Conservation (phyloP, 2,888 invertebrate genomes). For the Phania funesta region DNA sequence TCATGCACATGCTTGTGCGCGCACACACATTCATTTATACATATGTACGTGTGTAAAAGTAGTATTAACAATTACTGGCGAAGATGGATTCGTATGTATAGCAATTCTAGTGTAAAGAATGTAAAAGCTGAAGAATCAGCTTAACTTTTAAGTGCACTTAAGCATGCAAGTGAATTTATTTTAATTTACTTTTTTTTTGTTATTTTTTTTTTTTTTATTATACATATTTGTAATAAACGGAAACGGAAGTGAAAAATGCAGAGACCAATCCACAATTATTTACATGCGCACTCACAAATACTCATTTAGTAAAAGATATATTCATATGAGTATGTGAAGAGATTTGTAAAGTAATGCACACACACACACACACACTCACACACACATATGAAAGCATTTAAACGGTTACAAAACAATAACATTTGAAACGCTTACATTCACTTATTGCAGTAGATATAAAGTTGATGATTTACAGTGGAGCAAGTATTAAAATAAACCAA, state of each 20-base stretch:
- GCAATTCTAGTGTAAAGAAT: constrained; percentile 24
- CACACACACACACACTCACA: background rate
- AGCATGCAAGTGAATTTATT: constrained; percentile 62
- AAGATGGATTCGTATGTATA: background rate
- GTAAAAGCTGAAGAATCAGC: constrained; percentile 36
- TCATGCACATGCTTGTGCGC: background rate
- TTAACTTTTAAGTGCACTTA: constrained; percentile 65
- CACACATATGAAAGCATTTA: background rate
- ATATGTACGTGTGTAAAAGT: background rate
- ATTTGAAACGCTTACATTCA: constrained; percentile 19
- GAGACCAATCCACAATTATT: constrained; percentile 51
- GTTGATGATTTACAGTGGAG: background rate
- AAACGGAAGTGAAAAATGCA: constrained; percentile 64
- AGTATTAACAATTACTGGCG: constrained; percentile 9
- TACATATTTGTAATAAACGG: constrained; percentile 52
- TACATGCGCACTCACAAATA: constrained; percentile 16
- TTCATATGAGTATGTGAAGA: background rate
- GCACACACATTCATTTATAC: background rate
- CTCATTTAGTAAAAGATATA: constrained; percentile 14
- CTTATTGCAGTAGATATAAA: background rate
- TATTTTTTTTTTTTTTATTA: constrained; percentile 15
- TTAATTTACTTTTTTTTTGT: background rate
- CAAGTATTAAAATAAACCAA: background rate
- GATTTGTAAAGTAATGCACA: background rate
- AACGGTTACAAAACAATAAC: constrained; percentile 43